A percentile compares a stretch with the other conserved stretches of the same genome.
Evolutionary conservation across 1,140 invertebrate genomes (phyloP).

Genomic region (Zophobas morio): DNA sequence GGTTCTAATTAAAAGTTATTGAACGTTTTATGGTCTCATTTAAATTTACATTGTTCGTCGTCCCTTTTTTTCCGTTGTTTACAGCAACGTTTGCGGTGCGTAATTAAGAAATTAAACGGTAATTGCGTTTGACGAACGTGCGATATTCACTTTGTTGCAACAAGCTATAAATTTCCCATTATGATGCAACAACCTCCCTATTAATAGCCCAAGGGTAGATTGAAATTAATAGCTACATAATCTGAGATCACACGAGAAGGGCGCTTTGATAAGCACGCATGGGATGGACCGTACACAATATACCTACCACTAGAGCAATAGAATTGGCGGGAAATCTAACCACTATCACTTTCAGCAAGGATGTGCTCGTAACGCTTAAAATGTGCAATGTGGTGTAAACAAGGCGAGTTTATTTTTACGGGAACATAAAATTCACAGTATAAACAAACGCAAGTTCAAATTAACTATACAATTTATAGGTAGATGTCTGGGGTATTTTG

Average conservation of each 20-base stretch:
- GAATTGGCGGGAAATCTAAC: background rate
- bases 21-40: conserved; percentile 35
- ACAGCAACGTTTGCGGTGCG: conserved; percentile 12
- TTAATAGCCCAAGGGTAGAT: background rate
- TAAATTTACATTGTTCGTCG: background rate
- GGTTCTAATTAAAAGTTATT: conserved; percentile 32
- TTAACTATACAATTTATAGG: conserved; percentile 24
- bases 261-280: too few relatives aligned
- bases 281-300: background rate
- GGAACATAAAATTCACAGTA: conserved; percentile 10
- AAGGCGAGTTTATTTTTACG: conserved; percentile 20
- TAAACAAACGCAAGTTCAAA: conserved; percentile 24
- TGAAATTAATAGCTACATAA: too few relatives aligned
- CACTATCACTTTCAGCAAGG: background rate
- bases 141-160: background rate
- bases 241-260: too few relatives aligned
- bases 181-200: background rate
- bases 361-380: background rate
- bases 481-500: background rate
- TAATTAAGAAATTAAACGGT: conserved; percentile 27
- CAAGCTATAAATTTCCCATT: background rate
- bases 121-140: conserved; percentile 17
- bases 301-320: background rate
- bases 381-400: background rate
- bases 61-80: conserved; percentile 29